These are phyloP conservation scores for Ardeotis arabs DNA, from an alignment of 2,113 vertebrate genomes.

Conservation along the genomic window DNA sequence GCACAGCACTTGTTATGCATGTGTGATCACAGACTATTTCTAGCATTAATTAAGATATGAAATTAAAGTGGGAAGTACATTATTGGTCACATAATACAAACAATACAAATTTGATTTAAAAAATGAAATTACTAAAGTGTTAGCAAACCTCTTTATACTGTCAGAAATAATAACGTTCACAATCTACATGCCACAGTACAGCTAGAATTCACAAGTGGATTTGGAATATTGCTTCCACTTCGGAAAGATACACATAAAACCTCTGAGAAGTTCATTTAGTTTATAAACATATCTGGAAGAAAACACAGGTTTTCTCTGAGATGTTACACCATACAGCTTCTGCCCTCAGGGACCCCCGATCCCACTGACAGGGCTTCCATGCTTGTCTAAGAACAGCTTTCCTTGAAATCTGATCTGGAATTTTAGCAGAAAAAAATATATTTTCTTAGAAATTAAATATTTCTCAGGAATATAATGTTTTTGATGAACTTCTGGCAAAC, in stretches of 20 bases:
- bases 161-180: slow-evolving; percentile 55
- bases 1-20: slow-evolving; percentile 48
- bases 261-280: neutral
- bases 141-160: slow-evolving; percentile 53
- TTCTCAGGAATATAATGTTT: neutral
- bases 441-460: neutral
- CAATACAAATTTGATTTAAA: slow-evolving; percentile 63
- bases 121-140: slow-evolving; percentile 61
- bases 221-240: slow-evolving; percentile 34
- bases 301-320: neutral
- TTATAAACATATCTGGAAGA: neutral
- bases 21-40: slow-evolving; percentile 52
- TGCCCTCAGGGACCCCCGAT: neutral
- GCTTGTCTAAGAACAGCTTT: neutral
- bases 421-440: neutral
- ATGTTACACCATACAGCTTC: neutral
- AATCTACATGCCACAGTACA: neutral
- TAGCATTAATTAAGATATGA: slow-evolving; percentile 69
- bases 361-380: neutral
- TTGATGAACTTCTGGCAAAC: neutral
- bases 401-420: neutral
- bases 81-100: slow-evolving; percentile 63
- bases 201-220: slow-evolving; percentile 41
- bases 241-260: neutral
- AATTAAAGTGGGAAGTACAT: slow-evolving; percentile 56